Conservation (phyloP, 2,113 vertebrate genomes). For the Equus przewalskii region DNA sequence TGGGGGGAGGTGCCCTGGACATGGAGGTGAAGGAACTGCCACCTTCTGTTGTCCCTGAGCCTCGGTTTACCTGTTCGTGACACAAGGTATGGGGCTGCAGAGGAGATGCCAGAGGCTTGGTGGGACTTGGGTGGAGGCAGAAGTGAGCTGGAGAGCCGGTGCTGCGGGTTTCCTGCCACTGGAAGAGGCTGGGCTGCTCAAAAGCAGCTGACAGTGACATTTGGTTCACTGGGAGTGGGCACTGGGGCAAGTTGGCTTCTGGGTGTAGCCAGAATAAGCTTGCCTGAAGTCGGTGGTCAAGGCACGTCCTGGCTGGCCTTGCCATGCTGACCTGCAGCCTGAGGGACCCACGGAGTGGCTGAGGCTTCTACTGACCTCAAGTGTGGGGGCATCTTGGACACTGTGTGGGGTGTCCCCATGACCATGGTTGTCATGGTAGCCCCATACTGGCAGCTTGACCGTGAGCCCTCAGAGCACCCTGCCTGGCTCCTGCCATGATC, state of each 20-base stretch:
- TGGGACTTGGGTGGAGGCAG: background rate
- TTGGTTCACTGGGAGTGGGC: no score
- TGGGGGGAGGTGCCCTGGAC: background rate
- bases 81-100: background rate
- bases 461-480: background rate
- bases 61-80: background rate
- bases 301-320: background rate
- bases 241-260: no score
- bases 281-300: no score
- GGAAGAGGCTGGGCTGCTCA: background rate
- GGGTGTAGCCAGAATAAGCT: no score
- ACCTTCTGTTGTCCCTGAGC: background rate
- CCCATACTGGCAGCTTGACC: accelerated
- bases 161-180: background rate
- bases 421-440: accelerated
- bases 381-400: no score
- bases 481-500: background rate
- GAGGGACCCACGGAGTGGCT: background rate
- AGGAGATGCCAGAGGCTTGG: background rate
- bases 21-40: background rate
- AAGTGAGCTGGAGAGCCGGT: background rate
- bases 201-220: no score
- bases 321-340: background rate
- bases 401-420: background rate
- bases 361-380: background rate